Evolutionary conservation across 2,888 invertebrate species (phyloP), one percentile per base, ranked within the genome.

Genomic region (Bursaphelenchus okinawaensis): DNA sequence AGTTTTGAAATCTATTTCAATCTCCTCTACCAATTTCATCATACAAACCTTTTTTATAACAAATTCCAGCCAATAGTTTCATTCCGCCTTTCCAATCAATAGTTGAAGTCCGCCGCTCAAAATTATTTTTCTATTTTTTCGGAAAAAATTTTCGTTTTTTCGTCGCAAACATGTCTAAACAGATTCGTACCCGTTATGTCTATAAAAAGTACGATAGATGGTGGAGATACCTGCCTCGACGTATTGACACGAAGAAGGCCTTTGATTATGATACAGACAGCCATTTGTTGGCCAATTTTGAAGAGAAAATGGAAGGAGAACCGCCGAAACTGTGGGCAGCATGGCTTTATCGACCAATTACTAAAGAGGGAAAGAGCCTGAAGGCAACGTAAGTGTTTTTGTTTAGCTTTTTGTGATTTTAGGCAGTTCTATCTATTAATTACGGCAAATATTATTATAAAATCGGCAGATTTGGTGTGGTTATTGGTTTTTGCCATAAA

Each of bases 321-420:
- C 78, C 81, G 9, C 76, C 82, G 9, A 82, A 82, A 65, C 67
- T 82, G 24, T 82, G 81, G 81, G 69, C 78, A 62, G 79, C 75
- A 3, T 82, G 82, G 82, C 52, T 78, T n/a, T 78, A 78, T 61
- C 67, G 76, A 9, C n/a, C n/a, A n/a, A n/a, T n/a, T n/a, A n/a
- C n/a, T n/a, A n/a, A n/a, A n/a, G n/a, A n/a, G n/a, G n/a, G n/a
- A n/a, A n/a, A n/a, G n/a, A n/a, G n/a, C n/a, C n/a, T n/a, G n/a
- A n/a, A n/a, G n/a, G n/a, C n/a, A n/a, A n/a, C n/a, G n/a, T n/a
- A n/a, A n/a, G n/a, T n/a, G n/a, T n/a, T n/a, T n/a, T n/a, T n/a
- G n/a, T n/a, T n/a, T n/a, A n/a, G n/a, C n/a, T n/a, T n/a, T n/a
- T n/a, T n/a, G n/a, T n/a, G n/a, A n/a, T n/a, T n/a, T n/a, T n/a